Evolutionary conservation across 2,113 vertebrate species (phyloP), one percentile per base, ranked within the genome.

Genomic region (Tor tambroides): DNA sequence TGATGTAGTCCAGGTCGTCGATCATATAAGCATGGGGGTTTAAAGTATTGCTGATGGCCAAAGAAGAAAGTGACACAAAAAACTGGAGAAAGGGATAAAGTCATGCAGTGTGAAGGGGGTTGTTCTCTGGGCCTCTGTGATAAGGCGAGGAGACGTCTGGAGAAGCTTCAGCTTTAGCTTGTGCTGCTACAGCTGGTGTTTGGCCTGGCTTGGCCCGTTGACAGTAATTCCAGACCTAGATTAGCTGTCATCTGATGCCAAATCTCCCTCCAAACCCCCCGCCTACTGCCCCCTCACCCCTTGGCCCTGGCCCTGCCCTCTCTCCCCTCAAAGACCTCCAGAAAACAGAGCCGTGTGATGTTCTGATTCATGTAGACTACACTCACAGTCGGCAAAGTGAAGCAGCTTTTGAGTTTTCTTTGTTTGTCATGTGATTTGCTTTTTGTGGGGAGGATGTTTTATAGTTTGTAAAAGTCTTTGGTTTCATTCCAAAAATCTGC

Each of bases 201-300:
- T 88, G 83, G 81, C 65, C 82, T 76, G 77, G 51, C 49, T 41
- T 71, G 46, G 83, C 89, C 79, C 83, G 86, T 78, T 83, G 85
- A 85, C 84, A 88, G 89, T 89, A 91, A 91, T 89, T 85, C 86
- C 91, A 91, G 84, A 87, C 90, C 89, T 85, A 91, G 87, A 90
- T 90, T 88, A 90, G 88, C 84, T 89, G 90, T 89, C 90, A 91
- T 89, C 80, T 77, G 87, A 91, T 89, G 88, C 90, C 88, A 75
- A 80, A 83, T 85, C 88, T 67, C 80, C 65, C 88, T 79, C 56
- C 72, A 49, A 85, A 56, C 69, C 78, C 78, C 83, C 65, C 26
- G 49, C 21, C 75, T 69, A 38, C 32, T 71, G 49, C 71, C 43
- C 49, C 78, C 83, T 84, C 59, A 54, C 59, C 46, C 65, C 65